Evolutionary conservation across 2,113 vertebrate genomes (phyloP).

Genomic region (Alethe diademata): DNA sequence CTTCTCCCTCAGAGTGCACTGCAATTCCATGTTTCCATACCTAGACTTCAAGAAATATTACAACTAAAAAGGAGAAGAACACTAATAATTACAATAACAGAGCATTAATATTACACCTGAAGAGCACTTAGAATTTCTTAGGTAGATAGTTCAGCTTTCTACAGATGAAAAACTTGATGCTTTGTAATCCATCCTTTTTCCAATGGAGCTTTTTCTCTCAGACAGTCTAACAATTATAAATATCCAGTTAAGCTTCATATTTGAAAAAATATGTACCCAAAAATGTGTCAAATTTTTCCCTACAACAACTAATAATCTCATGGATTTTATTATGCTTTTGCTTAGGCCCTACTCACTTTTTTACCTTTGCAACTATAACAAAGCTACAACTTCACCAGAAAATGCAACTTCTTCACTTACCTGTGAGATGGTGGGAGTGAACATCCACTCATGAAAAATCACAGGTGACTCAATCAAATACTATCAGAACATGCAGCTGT

Average conservation of each 20-base stretch:
- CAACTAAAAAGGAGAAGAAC: neutral
- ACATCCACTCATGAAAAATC: neutral
- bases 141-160: neutral
- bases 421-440: neutral
- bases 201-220: neutral
- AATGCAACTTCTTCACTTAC: neutral
- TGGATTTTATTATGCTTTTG: neutral
- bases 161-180: neutral
- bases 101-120: neutral
- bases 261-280: neutral
- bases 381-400: neutral
- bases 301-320: neutral
- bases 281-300: neutral
- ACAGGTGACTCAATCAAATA: neutral
- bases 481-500: neutral
- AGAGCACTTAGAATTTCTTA: neutral
- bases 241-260: neutral
- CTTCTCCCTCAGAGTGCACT: neutral
- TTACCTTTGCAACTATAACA: neutral
- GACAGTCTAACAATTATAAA: neutral
- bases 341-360: neutral
- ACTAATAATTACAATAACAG: neutral
- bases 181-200: neutral
- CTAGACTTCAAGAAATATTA: neutral
- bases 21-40: neutral